Evolutionary conservation across 2,888 invertebrate species (phyloP), one percentile per base, ranked within the genome.

Genomic region (Spilosoma lubricipeda): DNA sequence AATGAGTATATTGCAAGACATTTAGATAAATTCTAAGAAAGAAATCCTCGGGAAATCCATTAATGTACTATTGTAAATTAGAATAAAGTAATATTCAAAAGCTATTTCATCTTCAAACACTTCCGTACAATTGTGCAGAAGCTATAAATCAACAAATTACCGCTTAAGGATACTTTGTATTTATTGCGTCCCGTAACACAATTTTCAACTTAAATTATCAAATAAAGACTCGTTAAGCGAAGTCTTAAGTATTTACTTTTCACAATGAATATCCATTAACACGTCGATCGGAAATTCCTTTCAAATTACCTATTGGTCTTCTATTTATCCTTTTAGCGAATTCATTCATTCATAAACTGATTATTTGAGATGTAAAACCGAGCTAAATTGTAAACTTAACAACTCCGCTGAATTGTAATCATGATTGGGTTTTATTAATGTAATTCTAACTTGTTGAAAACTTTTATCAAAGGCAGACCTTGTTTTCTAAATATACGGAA

Each of bases 201-300:
- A 79, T 83, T 83, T 70, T n/a, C 36, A 79, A 82, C 76, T 79
- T 71, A 73, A 79, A 76, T 75, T 75, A 80, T 79, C 72, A 72
- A 71, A 76, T 64, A 77, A 80, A 52, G 63, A 66, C 67, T 65
- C 67, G 36, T 70, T 66, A 75, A 77, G 70, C 67, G 70, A 65
- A 70, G 67, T n/a, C 63, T 23, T 73, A 74, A 82, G 74, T 75
- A 81, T 82, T 80, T 79, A 82, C 70, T 72, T 75, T 78, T 76
- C 79, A 82, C 84, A 84, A 81, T 82, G 82, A 82, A 78, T 79
- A 70, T 80, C 81, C 81, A 83, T 83, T 82, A 83, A 69, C 76
- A 74, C 18, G 66, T 70, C 72, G 69, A 75, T 77, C 72, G 77
- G 81, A 77, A 82, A 71, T 80, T 77, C 76, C 63, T 76, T 80